Conservation (phyloP, 2,113 vertebrate genomes). For the Arizona elegans region DNA sequence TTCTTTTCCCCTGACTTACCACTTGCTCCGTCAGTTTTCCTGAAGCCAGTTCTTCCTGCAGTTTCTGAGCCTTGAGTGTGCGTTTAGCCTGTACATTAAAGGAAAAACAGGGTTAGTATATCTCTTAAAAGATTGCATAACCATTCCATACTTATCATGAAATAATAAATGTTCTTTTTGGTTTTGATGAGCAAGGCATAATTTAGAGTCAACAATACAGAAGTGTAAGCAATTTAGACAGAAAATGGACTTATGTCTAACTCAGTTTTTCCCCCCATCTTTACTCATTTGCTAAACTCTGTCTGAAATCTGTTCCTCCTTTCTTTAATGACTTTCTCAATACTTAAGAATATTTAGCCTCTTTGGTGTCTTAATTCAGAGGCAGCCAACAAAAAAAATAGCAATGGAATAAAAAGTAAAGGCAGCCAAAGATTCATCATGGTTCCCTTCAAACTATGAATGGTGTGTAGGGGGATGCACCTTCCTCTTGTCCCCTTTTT, state of each 20-base stretch:
- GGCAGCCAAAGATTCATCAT: neutral
- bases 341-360: neutral
- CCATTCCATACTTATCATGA: neutral
- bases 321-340: neutral
- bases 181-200: neutral
- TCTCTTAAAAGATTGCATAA: neutral
- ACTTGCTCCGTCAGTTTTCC: slow-evolving; percentile 89
- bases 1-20: slow-evolving; percentile 69
- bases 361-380: neutral
- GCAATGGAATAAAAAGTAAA: neutral
- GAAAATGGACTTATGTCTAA: neutral
- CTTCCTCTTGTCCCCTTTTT: neutral
- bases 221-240: neutral
- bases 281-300: neutral
- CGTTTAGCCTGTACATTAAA: slow-evolving; percentile 83
- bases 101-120: neutral
- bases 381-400: neutral
- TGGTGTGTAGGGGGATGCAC: neutral
- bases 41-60: slow-evolving; percentile 95
- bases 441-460: neutral
- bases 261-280: neutral
- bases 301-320: neutral
- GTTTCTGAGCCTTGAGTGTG: slow-evolving; percentile 93
- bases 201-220: neutral
- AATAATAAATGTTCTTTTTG: neutral